These are phyloP conservation scores for Standfussiana lucernea DNA, from an alignment of 2,888 invertebrate genomes.

Conservation along the genomic window DNA sequence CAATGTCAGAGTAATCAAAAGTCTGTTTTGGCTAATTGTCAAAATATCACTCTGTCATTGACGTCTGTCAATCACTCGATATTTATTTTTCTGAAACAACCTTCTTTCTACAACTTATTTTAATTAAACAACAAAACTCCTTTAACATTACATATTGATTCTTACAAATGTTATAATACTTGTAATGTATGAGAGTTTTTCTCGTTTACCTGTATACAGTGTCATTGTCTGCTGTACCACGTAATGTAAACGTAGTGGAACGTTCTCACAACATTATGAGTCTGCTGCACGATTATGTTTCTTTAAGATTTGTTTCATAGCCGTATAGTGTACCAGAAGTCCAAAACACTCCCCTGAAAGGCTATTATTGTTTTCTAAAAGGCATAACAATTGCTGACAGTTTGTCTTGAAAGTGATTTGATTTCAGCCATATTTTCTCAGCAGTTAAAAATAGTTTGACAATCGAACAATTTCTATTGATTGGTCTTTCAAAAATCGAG, in stretches of 20 bases:
- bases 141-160: too few species aligned
- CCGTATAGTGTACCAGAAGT: constrained; percentile 11
- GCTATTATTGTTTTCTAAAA: not conserved
- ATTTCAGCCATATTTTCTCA: not conserved
- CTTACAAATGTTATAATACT: constrained; percentile 48
- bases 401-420: not conserved
- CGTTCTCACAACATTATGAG: constrained; percentile 56
- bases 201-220: constrained; percentile 58
- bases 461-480: not conserved
- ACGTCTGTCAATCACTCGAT: too few species aligned
- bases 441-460: not conserved
- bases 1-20: too few species aligned
- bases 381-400: not conserved
- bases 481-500: not conserved
- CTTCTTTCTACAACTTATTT: too few species aligned
- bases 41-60: too few species aligned
- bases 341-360: not conserved
- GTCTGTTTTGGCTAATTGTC: too few species aligned
- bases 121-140: too few species aligned
- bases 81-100: too few species aligned
- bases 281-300: constrained; percentile 39
- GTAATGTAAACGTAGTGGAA: constrained; percentile 59
- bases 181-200: constrained; percentile 58
- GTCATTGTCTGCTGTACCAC: constrained; percentile 67
- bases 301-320: constrained; percentile 17